Percentiles rank a stretch among this genome's conserved stretches.
These are phyloP conservation scores for Morinoia aosen DNA, from an alignment of 2,888 invertebrate species.

Conservation along the genomic window DNA sequence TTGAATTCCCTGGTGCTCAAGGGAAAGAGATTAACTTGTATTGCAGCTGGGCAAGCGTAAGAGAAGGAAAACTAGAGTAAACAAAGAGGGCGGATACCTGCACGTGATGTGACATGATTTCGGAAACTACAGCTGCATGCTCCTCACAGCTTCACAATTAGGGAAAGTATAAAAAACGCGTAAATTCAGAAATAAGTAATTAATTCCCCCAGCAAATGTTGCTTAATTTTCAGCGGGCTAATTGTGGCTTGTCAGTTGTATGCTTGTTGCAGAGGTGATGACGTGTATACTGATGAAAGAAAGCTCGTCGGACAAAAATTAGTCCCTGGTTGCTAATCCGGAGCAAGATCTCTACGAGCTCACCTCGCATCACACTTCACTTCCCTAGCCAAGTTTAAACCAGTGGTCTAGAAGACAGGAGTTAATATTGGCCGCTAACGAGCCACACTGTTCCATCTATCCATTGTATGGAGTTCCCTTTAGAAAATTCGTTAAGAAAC, in stretches of 20 bases:
- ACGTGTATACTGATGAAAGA: neutral
- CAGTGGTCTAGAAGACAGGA: too few relatives aligned
- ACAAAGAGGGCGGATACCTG: neutral
- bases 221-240: neutral
- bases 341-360: too few relatives aligned
- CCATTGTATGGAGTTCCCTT: too few relatives aligned
- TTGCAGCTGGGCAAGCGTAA: neutral
- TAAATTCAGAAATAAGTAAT: neutral
- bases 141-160: neutral
- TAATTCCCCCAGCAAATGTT: neutral
- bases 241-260: neutral
- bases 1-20: neutral
- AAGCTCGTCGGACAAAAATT: too few relatives aligned
- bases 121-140: neutral
- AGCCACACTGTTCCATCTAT: too few relatives aligned
- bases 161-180: neutral
- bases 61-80: neutral
- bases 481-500: too few relatives aligned
- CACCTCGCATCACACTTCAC: too few relatives aligned
- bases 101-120: neutral
- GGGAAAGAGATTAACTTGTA: neutral
- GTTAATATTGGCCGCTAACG: too few relatives aligned
- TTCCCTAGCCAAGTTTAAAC: too few relatives aligned
- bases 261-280: neutral
- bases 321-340: too few relatives aligned